Evolutionary conservation across 2,888 invertebrate species (phyloP), one percentile per base, ranked within the genome.

Genomic region (Thelaira solivaga): DNA sequence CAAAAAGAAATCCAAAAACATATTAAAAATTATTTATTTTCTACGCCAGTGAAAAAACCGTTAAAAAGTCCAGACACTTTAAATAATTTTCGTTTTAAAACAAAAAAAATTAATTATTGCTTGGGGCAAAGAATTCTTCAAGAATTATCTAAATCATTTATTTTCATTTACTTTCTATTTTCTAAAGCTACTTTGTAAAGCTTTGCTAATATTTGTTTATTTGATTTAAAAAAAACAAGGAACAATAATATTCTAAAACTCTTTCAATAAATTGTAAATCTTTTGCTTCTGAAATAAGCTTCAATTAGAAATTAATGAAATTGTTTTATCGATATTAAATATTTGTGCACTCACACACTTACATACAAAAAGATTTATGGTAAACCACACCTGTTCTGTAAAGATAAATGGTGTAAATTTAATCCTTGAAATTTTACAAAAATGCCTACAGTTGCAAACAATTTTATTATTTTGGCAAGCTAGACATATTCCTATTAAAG

Each of bases 401-500:
- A 18, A 53, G 2, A 22, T 49, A 29, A 39, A 41, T 34, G 10
- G 68, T 49, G 62, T 62, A 47, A 64, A 76, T 71, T 61, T 65
- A 61, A 49, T 67, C 34, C 67, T 34, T 4, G 26, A 36, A 20
- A 11, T 22, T 41, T 4, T 41, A 18, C 16, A 7, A 16, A 16
- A 16, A 39, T 18, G n/a, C n/a, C n/a, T n/a, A n/a, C n/a, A n/a
- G n/a, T n/a, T 49, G 13, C n/a, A 43, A 13, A 10, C 10, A 51
- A 31, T n/a, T n/a, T n/a, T n/a, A n/a, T n/a, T n/a, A n/a, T 3
- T 31, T 0, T 26, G 11, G 26, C n/a, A 43, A 31, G 26, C 26
- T 18, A 69, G 59, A 59, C 59, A 59, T 0, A 20, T 8, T 29
- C 64, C 64, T 64, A 76, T 76, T 69, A 76, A 68, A 75, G 47